Percentiles rank a stretch among this genome's conserved stretches.
Evolutionary conservation across 2,797 vertebrate species (phyloP).

Genomic region (Enteromius argenteus): DNA sequence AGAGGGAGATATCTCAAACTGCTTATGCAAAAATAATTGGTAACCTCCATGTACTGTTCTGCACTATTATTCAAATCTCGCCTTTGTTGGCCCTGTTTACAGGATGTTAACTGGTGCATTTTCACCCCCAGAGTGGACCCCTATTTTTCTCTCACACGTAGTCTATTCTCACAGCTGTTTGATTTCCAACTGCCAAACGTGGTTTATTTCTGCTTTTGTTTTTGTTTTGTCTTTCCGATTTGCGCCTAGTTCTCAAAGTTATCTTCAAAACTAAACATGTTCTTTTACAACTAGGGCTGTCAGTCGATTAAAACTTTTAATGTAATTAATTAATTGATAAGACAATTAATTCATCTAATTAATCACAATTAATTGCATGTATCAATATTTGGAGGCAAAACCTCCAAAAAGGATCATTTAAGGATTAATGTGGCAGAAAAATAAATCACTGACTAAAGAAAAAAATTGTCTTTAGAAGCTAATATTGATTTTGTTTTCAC

Average conservation of each 20-base stretch:
- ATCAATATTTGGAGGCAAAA: constrained; percentile 10
- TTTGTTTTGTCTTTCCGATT: constrained; percentile 35
- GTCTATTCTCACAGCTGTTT: constrained; percentile 55
- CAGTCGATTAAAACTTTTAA: constrained; percentile 9
- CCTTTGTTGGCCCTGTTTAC: constrained; percentile 73
- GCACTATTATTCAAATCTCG: constrained; percentile 68
- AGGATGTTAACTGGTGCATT: constrained; percentile 67
- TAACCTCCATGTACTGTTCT: constrained; percentile 62
- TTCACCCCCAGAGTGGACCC: constrained; percentile 61
- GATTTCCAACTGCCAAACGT: constrained; percentile 54
- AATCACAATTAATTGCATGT: constrained; percentile 13
- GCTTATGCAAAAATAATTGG: constrained; percentile 70
- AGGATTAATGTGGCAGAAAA: neutral
- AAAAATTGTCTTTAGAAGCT: neutral
- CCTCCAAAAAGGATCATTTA: neutral
- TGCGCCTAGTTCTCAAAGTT: constrained; percentile 23
- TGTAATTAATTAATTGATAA: constrained; percentile 14
- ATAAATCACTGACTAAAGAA: neutral
- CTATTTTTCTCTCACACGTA: constrained; percentile 45
- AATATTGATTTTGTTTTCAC: neutral
- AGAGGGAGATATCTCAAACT: constrained; percentile 57
- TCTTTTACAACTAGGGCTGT: constrained; percentile 4
- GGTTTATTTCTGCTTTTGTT: constrained; percentile 46
- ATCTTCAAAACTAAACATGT: constrained; percentile 22
- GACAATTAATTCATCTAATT: constrained; percentile 26